Evolutionary conservation across 2,888 invertebrate species (phyloP).

Genomic region (Clitarchus hookeri): DNA sequence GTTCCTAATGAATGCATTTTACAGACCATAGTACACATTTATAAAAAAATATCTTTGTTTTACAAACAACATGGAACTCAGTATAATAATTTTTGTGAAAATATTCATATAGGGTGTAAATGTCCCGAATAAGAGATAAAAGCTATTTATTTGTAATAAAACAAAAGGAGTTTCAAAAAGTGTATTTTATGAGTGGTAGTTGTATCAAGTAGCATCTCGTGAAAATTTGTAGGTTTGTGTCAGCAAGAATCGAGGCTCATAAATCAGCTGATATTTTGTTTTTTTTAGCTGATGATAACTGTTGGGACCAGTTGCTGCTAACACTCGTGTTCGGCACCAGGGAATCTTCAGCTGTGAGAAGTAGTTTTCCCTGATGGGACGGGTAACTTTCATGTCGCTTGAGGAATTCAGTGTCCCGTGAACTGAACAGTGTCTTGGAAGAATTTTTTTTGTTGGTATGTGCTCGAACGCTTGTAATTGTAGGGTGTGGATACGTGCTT

Average conservation of each 20-base stretch:
- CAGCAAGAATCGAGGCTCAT: neutral
- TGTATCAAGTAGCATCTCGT: neutral
- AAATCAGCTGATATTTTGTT: constrained; percentile 7
- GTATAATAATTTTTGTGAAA: too few relatives aligned
- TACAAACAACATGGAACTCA: too few relatives aligned
- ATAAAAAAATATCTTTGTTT: too few relatives aligned
- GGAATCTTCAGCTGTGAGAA: neutral
- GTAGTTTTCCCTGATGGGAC: neutral
- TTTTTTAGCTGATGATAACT: neutral
- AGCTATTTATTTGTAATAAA: too few relatives aligned
- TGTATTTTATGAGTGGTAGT: too few relatives aligned
- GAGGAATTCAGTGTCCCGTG: neutral
- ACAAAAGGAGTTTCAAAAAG: too few relatives aligned
- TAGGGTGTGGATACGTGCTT: neutral
- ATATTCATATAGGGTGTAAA: too few relatives aligned
- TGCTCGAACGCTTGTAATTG: neutral
- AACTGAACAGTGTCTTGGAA: too few relatives aligned
- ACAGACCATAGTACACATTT: too few relatives aligned
- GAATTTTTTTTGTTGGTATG: neutral
- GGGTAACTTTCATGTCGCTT: neutral
- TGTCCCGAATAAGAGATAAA: too few relatives aligned
- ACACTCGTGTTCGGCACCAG: neutral
- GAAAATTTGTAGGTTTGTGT: neutral
- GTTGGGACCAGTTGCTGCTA: too few relatives aligned
- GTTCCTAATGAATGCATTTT: too few relatives aligned